Conservation (phyloP, 2,888 invertebrate genomes). For the Tiphia femorata region DNA sequence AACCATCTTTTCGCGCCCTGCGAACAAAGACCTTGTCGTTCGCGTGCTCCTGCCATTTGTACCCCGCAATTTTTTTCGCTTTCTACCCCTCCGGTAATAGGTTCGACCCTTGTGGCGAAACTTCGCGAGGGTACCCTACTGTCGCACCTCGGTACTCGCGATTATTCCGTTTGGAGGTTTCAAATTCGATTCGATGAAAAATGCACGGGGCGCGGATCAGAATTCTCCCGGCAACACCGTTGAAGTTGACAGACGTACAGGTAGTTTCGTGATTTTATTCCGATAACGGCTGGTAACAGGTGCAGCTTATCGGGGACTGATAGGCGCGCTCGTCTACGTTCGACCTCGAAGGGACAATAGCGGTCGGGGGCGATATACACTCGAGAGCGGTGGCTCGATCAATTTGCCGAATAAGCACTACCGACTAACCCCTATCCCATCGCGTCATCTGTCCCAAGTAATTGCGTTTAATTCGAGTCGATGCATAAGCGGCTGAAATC, state of each 20-base stretch:
- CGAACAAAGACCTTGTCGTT: conserved; percentile 41
- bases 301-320: conserved; percentile 39
- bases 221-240: too few relatives aligned
- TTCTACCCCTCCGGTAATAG: too few relatives aligned
- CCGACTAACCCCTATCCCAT: conserved; percentile 42
- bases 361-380: conserved; percentile 23
- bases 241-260: background rate
- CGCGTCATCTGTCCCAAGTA: conserved; percentile 50
- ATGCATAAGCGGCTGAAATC: conserved; percentile 57
- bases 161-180: too few relatives aligned
- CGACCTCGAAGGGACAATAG: conserved; percentile 27
- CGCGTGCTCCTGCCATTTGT: conserved; percentile 6
- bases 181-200: too few relatives aligned
- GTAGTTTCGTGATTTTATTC: conserved; percentile 13
- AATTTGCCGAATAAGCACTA: conserved; percentile 46
- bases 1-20: conserved; percentile 36
- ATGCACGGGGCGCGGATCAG: too few relatives aligned
- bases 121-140: too few relatives aligned
- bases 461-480: conserved; percentile 62
- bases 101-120: too few relatives aligned
- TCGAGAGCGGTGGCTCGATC: conserved; percentile 47
- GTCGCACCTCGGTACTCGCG: too few relatives aligned
- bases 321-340: conserved; percentile 16
- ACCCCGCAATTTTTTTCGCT: too few relatives aligned
- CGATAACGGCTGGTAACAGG: conserved; percentile 35